A percentile compares a stretch with the other conserved stretches of the same genome.
Evolutionary conservation across 1,140 invertebrate genomes (phyloP).

Genomic region (Achatina immaculata): DNA sequence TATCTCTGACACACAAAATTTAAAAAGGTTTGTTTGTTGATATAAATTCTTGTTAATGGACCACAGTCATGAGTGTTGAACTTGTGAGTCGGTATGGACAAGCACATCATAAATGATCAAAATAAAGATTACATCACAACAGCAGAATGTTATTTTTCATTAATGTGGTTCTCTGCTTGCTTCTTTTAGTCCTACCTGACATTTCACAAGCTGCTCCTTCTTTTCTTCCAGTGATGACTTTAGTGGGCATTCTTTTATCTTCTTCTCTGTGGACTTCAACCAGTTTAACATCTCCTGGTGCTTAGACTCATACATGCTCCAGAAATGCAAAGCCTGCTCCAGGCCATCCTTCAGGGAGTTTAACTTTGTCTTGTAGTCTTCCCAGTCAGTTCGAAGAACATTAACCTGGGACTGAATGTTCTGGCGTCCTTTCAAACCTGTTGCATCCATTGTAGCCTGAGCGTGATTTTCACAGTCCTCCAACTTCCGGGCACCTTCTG

Average conservation of each 20-base stretch:
- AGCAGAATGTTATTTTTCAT: too few species aligned
- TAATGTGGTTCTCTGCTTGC: too few species aligned
- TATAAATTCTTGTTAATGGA: too few species aligned
- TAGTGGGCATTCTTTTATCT: conserved; percentile 87
- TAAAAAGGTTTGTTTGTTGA: too few species aligned
- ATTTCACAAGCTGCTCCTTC: conserved; percentile 88
- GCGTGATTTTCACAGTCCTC: conserved; percentile 81
- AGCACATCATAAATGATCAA: too few species aligned
- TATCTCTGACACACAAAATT: too few species aligned
- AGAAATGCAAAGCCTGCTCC: conserved; percentile 88
- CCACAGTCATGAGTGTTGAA: too few species aligned
- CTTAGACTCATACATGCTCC: conserved; percentile 90
- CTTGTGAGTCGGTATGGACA: too few species aligned
- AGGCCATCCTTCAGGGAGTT: conserved; percentile 85
- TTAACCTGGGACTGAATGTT: conserved; percentile 88
- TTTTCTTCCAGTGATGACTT: conserved; percentile 91
- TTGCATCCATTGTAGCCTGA: conserved; percentile 79
- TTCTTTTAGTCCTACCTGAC: conserved; percentile 86
- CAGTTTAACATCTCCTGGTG: conserved; percentile 86
- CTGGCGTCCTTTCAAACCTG: conserved; percentile 87
- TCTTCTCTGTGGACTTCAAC: conserved; percentile 88
- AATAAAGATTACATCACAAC: too few species aligned
- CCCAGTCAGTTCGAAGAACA: conserved; percentile 90
- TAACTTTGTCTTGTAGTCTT: conserved; percentile 86
- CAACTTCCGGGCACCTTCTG: conserved; percentile 88